A percentile compares a stretch with the other conserved stretches of the same genome.
These are phyloP conservation scores for Psammodynastes pulverulentus DNA, from an alignment of 2,113 vertebrate species.

Conservation along the genomic window DNA sequence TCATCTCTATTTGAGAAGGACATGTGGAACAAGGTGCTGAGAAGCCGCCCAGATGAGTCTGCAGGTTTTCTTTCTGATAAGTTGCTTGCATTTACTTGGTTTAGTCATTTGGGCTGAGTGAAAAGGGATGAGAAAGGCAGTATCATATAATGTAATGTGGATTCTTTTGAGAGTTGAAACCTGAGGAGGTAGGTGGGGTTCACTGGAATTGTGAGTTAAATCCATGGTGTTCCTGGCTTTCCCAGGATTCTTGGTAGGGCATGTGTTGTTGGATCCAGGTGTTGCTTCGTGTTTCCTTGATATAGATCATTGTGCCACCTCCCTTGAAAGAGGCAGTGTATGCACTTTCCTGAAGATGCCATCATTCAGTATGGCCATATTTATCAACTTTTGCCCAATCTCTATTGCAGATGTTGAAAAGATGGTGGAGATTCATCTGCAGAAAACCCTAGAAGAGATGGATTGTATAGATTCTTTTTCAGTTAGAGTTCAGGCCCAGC, in stretches of 20 bases:
- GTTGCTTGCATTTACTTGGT: neutral
- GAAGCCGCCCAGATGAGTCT: neutral
- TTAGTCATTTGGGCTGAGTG: neutral
- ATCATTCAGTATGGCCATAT: neutral
- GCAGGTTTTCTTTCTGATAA: neutral
- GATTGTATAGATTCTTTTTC: neutral
- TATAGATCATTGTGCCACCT: neutral
- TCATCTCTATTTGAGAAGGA: neutral
- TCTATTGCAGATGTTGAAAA: neutral
- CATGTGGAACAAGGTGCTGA: neutral
- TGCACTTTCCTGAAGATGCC: neutral
- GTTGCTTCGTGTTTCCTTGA: neutral
- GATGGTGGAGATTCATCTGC: neutral
- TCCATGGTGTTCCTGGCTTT: neutral
- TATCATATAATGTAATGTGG: neutral
- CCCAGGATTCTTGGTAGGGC: neutral
- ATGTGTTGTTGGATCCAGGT: neutral
- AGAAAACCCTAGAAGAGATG: neutral
- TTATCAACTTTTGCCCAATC: neutral
- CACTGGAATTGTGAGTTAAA: neutral
- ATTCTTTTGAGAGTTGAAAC: neutral
- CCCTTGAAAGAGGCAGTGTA: neutral
- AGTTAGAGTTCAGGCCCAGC: neutral
- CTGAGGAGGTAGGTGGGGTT: neutral
- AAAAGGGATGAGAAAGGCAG: neutral